Evolutionary conservation across 2,113 vertebrate species (phyloP).

Genomic region (Bubo scandiacus): DNA sequence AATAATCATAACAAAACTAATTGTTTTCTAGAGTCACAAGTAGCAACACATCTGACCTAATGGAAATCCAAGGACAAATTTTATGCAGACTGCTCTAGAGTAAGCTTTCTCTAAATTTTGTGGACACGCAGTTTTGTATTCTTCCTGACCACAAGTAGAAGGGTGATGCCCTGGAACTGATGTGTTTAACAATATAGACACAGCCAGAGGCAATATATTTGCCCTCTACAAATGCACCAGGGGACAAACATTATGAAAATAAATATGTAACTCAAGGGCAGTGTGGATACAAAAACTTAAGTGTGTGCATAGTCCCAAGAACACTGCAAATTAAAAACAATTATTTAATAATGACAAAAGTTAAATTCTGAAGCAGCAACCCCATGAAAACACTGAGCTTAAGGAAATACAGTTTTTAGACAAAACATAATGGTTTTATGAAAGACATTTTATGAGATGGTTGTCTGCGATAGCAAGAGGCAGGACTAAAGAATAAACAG

Average conservation of each 20-base stretch:
- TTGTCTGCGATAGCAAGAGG: neutral
- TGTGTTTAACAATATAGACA: neutral
- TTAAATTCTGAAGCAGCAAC: neutral
- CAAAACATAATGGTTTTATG: neutral
- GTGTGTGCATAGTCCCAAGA: neutral
- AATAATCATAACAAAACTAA: neutral
- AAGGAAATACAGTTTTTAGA: neutral
- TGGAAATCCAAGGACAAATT: neutral
- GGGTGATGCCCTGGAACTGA: neutral
- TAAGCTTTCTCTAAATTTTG: neutral
- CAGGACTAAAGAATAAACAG: neutral
- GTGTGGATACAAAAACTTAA: neutral
- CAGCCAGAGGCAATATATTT: neutral
- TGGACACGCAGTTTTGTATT: rapidly evolving
- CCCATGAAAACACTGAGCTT: neutral
- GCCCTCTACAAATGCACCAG: neutral
- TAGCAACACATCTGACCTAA: neutral
- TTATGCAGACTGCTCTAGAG: neutral
- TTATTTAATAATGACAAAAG: neutral
- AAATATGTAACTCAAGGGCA: neutral
- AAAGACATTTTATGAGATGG: neutral
- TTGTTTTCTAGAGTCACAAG: neutral
- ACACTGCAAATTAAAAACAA: neutral
- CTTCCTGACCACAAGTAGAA: neutral
- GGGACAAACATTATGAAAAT: neutral